These are phyloP conservation scores for Suncus etruscus DNA, from an alignment of 2,113 vertebrate species.

Conservation along the genomic window DNA sequence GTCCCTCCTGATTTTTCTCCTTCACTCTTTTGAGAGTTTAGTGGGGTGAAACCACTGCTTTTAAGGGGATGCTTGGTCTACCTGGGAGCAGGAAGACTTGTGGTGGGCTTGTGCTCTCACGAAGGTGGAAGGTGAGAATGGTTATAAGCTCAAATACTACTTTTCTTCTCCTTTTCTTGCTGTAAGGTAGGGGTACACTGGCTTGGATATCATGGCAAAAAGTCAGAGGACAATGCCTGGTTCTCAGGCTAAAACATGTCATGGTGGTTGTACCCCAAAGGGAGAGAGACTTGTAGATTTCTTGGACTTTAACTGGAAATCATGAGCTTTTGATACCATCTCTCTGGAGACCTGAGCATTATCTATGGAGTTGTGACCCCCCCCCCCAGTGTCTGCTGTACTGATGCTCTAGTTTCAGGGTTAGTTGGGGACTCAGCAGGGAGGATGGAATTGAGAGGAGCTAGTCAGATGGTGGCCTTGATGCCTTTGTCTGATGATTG, in stretches of 20 bases:
- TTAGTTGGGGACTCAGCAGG: not conserved
- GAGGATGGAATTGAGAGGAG: not conserved
- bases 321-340: not conserved
- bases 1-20: not conserved
- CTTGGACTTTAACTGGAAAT: not conserved
- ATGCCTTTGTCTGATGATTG: not conserved
- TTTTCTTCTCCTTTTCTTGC: not conserved
- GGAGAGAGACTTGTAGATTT: not conserved
- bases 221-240: not conserved
- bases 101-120: not conserved
- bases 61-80: not conserved
- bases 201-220: not conserved
- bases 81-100: not conserved
- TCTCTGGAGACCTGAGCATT: not conserved
- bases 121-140: not conserved
- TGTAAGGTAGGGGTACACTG: not conserved
- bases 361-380: not conserved
- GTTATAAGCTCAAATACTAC: not conserved
- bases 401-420: not conserved
- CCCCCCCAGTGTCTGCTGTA: not conserved
- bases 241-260: not conserved
- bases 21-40: not conserved
- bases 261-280: not conserved
- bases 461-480: not conserved
- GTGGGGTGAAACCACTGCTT: not conserved